Evolutionary conservation across 2,888 invertebrate genomes (phyloP), one percentile per base, ranked within the genome.

Genomic region (Drosophila multiciliata): DNA sequence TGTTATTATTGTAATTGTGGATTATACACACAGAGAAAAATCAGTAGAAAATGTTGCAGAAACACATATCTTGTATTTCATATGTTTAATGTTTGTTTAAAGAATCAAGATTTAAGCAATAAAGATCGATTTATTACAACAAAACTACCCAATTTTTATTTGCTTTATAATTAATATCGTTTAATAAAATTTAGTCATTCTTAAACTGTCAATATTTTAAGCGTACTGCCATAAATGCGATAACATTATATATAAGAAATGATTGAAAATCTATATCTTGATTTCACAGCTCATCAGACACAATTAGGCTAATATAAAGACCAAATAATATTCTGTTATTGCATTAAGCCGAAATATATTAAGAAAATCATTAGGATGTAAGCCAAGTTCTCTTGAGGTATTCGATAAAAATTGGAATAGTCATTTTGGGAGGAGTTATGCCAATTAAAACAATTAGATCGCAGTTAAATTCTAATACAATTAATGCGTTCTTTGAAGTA

Each of bases 11-110:
- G n/a, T 3, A 15, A 15, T 15, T 45, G 17, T 48, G 23, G 26
- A 26, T 73, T 45, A n/a, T 49, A 36, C 68, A 68, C 59, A 3
- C n/a, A 1, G 40, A 63, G 32, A 58, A 9, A 0, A 17, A n/a
- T 3, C 23, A 32, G 3, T n/a, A 9, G 8, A 9, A 49, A 49
- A 26, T 49, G 26, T 5, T 49, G 26, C 26, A 11, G 1, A 11
- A 5, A 49, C 26, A 11, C 3, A 26, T 26, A 9, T 9, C 26
- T 11, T 6, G 9, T 15, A 45, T 26, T 49, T 42, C 5, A 20
- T 11, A 0, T 20, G 42, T 38, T 8, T 20, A 42, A 9, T 20
- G 5, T 20, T 2, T 5, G 20, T 11, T 20, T 17, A 5, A 49
- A 26, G 2, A 23, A 23, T 23, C 23, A 23, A 23, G 23, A 23